phyloP scores from a whole-genome alignment of 2,888 invertebrate genomes.

The Bugulina stolonifera region DNA sequence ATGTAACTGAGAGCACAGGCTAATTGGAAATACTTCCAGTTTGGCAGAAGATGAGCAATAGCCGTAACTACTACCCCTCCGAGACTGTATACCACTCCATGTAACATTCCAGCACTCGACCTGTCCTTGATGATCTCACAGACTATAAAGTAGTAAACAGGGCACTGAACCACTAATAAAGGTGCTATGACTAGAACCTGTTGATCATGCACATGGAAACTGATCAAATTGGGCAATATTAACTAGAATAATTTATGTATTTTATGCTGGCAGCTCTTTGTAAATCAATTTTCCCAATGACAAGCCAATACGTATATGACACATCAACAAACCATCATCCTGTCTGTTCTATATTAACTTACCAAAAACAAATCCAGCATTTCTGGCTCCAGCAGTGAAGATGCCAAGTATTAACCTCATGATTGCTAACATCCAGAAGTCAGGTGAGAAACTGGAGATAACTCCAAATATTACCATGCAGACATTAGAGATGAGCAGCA shows the following conservation, averaged over 20 bases:
- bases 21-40: constrained; percentile 23
- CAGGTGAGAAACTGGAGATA: neutral
- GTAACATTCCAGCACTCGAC: neutral
- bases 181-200: too few species aligned
- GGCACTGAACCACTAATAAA: too few species aligned
- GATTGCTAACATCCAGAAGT: neutral
- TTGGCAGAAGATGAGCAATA: neutral
- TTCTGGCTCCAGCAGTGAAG: constrained; percentile 15
- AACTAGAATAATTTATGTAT: too few species aligned
- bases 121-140: constrained; percentile 1
- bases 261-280: too few species aligned
- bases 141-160: neutral
- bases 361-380: constrained; percentile 9
- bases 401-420: constrained; percentile 14
- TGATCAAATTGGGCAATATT: too few species aligned
- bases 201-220: too few species aligned
- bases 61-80: constrained; percentile 12
- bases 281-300: too few species aligned
- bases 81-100: neutral
- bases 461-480: neutral
- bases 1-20: constrained; percentile 14
- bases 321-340: too few species aligned
- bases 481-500: constrained; percentile 4
- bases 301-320: too few species aligned
- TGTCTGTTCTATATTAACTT: too few species aligned